These are phyloP conservation scores for Aphelenchoides besseyi DNA, from an alignment of 1,140 invertebrate species.

Conservation along the genomic window DNA sequence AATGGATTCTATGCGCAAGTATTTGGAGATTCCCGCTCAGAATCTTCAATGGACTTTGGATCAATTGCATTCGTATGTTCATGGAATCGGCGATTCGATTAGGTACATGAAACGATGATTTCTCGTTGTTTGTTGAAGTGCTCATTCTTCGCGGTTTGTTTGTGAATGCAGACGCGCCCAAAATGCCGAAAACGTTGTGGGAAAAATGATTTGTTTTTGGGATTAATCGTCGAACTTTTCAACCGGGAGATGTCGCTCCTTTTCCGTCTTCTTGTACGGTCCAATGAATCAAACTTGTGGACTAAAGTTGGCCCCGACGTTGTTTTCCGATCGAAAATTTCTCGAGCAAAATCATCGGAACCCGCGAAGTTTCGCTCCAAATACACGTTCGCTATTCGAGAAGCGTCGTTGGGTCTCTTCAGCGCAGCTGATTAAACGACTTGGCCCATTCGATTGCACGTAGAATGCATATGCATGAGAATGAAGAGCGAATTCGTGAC, in stretches of 20 bases:
- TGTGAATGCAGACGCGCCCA: too few relatives aligned
- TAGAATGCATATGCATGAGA: neutral
- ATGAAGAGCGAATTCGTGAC: neutral
- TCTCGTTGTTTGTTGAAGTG: neutral
- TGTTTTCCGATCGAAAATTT: neutral
- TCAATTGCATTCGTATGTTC: neutral
- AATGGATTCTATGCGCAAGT: neutral
- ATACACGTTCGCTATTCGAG: neutral
- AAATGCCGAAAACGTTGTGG: too few relatives aligned
- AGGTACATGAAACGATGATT: neutral
- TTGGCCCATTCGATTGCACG: neutral
- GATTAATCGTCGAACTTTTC: neutral
- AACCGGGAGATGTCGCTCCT: too few relatives aligned
- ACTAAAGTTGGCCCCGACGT: neutral
- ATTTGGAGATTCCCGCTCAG: neutral
- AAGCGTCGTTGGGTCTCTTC: too few relatives aligned
- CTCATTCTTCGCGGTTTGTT: neutral
- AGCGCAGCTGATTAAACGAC: slow-evolving; percentile 3
- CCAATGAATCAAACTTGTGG: neutral
- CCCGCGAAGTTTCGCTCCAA: neutral
- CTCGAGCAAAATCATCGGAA: too few relatives aligned
- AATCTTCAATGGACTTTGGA: slow-evolving; percentile 10
- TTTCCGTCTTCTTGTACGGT: too few relatives aligned
- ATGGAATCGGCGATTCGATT: neutral
- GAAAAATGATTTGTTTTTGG: neutral